Evolutionary conservation across 2,113 vertebrate genomes (phyloP).

Genomic region (Menidia beryllina): DNA sequence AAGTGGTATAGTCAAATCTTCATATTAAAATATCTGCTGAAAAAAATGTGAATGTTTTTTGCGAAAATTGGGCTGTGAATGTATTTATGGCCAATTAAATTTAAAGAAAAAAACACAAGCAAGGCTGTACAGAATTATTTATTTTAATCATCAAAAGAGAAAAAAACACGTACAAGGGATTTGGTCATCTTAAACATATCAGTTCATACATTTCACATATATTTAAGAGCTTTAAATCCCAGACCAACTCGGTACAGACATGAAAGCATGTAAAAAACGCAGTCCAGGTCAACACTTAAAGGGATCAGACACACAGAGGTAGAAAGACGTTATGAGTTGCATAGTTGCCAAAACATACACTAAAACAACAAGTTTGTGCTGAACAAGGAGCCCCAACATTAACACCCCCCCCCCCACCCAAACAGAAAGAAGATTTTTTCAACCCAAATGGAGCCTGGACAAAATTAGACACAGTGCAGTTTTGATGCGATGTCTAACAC

Average conservation of each 20-base stretch:
- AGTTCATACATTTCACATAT: constrained; percentile 13
- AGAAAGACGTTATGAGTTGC: constrained; percentile 8
- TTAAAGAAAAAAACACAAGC: constrained; percentile 2
- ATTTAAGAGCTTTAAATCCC: neutral
- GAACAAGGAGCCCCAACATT: neutral
- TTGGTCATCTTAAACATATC: neutral
- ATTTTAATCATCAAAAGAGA: constrained; percentile 15
- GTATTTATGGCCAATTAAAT: neutral
- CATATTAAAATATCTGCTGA: constrained; percentile 12
- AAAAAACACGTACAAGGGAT: constrained; percentile 2
- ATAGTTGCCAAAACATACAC: constrained; percentile 5
- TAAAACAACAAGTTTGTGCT: neutral
- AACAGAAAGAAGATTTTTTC: neutral
- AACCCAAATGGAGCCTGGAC: neutral
- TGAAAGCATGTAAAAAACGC: neutral
- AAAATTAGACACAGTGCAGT: neutral
- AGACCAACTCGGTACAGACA: constrained; percentile 1
- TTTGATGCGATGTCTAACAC: neutral
- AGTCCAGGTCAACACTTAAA: neutral
- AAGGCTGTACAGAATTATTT: constrained; percentile 8
- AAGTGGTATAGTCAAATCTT: neutral
- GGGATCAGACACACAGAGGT: neutral
- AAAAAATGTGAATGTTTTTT: neutral
- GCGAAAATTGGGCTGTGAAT: neutral
- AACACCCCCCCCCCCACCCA: too few species aligned